Percentiles rank a stretch among this genome's conserved stretches.
Conservation (phyloP, 2,113 vertebrate species). For the Phyllostomus discolor region DNA sequence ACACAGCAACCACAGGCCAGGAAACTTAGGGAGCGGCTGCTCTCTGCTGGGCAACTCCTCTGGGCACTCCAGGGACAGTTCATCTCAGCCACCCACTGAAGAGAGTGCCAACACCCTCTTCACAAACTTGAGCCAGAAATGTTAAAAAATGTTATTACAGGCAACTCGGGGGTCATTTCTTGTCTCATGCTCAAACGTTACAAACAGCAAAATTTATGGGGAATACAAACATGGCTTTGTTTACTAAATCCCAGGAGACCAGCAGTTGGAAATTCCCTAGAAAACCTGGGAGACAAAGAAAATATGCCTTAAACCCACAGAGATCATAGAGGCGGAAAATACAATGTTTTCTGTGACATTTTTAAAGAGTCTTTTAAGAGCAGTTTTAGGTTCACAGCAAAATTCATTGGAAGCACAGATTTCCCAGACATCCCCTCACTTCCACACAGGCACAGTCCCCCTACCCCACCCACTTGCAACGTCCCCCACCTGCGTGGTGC, state of each 20-base stretch:
- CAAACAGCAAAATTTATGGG: not conserved
- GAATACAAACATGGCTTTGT: not conserved
- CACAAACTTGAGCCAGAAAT: not conserved
- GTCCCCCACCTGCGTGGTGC: not conserved
- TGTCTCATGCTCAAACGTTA: not conserved
- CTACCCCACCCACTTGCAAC: not conserved
- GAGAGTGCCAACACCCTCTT: not conserved
- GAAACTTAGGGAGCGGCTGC: rapidly evolving
- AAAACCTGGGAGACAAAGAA: not conserved
- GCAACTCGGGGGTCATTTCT: not conserved
- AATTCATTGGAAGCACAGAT: not conserved
- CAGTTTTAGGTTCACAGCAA: not conserved
- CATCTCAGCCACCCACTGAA: not conserved
- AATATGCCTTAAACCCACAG: not conserved
- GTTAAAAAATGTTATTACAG: not conserved
- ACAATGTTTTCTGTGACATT: not conserved
- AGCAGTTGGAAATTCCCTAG: not conserved
- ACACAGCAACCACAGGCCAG: rapidly evolving
- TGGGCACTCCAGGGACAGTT: rapidly evolving
- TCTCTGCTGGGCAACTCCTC: rapidly evolving
- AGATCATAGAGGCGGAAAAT: not conserved
- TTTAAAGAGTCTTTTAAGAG: not conserved
- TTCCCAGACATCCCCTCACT: not conserved
- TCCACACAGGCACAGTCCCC: not conserved
- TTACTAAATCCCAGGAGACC: not conserved